Base-by-base conservation (phyloP, 2,797 vertebrate genomes). In the Ceryle rudis region DNA sequence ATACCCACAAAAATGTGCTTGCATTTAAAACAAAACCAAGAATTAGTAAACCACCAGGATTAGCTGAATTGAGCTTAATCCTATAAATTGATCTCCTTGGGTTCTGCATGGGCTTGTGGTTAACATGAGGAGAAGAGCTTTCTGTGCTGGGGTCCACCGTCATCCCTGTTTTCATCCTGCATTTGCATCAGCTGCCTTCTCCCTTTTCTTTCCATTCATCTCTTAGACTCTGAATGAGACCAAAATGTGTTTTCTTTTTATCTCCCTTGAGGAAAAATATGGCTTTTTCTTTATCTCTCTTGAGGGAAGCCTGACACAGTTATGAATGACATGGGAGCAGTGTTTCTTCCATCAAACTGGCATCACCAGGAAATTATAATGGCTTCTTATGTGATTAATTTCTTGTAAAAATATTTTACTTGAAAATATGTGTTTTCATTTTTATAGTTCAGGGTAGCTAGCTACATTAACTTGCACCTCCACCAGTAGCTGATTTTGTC, bases 121-220 rank as follows among this genome's bases (percentile, higher is more conserved):
- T 57, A 55, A 55, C 2, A 1, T 2, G 54, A 81, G 70, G 60
- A 84, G 57, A 54, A 5, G 15, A 71, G 35, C 52, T 60, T 22
- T 58, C 39, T 0, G 0, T 44, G 49, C n/a, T 69, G 72, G 58
- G 29, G 9, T 73, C 25, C 55, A 18, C 13, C 39, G 47, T 4
- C 22, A 2, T 37, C 44, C n/a, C 47, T 41, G 11, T 70, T 84
- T 90, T 69, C 26, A 8, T 57, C 41, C 83, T 64, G 25, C 12
- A 20, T 88, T 79, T 88, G 29, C 6, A 1, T 62, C 51, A 85
- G 31, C 51, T 91, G 23, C 71, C 28, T 72, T 88, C 28, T 77
- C 17, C 42, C 39, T 94, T 86, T 77, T 91, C 52, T 78, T 94
- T 74, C 74, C 87, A 86, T 94, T 95, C 82, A 93, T 75, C 39